Evolutionary conservation across 2,888 invertebrate genomes (phyloP).

Genomic region (Agrilus mali): DNA sequence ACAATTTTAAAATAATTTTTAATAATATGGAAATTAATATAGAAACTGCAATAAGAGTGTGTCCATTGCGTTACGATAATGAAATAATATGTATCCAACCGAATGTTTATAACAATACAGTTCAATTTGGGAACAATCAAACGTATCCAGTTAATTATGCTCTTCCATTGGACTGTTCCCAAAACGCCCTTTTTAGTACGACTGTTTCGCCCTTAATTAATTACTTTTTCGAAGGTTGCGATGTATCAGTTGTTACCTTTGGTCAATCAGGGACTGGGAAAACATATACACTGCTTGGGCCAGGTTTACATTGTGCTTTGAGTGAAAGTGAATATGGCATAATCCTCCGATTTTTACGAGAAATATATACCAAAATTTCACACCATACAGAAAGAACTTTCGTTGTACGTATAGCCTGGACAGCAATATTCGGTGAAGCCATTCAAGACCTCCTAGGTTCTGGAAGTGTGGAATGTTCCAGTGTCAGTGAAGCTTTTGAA

Average conservation of each 20-base stretch:
- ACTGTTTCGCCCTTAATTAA: conserved; percentile 53
- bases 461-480: conserved; percentile 43
- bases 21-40: conserved; percentile 54
- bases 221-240: conserved; percentile 58
- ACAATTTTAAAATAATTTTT: conserved; percentile 9
- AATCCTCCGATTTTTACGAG: conserved; percentile 57
- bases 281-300: conserved; percentile 60
- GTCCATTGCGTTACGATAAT: conserved; percentile 40
- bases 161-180: conserved; percentile 46
- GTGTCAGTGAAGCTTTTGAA: conserved; percentile 56
- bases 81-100: conserved; percentile 47
- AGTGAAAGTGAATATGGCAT: conserved; percentile 61
- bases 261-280: conserved; percentile 55
- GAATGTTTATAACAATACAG: conserved; percentile 44
- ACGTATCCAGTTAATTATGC: conserved; percentile 44
- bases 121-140: conserved; percentile 47
- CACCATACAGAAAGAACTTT: conserved; percentile 52
- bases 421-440: conserved; percentile 57
- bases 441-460: conserved; percentile 43
- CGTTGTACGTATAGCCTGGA: conserved; percentile 57
- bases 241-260: conserved; percentile 59
- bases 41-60: conserved; percentile 57
- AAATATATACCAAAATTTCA: conserved; percentile 53
- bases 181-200: conserved; percentile 49
- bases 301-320: conserved; percentile 45